Evolutionary conservation across 2,113 vertebrate species (phyloP).

Genomic region (Leucosticte australis): DNA sequence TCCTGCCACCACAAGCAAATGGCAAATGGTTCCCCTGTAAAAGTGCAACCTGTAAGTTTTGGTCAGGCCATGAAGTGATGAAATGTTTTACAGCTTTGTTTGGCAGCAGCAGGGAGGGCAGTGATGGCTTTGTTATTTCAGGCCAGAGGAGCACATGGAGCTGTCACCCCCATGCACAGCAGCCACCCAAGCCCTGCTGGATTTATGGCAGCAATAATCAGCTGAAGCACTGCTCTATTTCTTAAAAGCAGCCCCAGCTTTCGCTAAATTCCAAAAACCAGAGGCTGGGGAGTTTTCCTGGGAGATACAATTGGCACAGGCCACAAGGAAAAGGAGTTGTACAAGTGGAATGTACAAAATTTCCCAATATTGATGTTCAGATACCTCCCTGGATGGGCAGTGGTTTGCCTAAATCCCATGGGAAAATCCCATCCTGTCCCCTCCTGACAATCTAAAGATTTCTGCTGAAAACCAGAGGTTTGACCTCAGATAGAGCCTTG

Average conservation of each 20-base stretch:
- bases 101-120: not conserved
- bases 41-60: not conserved
- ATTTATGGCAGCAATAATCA: slow-evolving; percentile 30
- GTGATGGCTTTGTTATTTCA: not conserved
- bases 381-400: not conserved
- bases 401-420: not conserved
- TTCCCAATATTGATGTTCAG: accelerated
- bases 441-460: not conserved
- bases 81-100: not conserved
- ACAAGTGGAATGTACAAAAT: accelerated
- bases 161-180: not conserved
- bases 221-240: not conserved
- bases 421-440: not conserved
- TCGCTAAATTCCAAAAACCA: not conserved
- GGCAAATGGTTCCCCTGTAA: not conserved
- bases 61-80: not conserved
- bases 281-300: not conserved
- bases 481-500: not conserved
- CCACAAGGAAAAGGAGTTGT: not conserved
- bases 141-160: not conserved
- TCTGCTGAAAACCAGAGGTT: not conserved
- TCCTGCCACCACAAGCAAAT: not conserved
- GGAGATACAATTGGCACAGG: accelerated
- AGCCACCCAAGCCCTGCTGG: not conserved
- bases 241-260: not conserved